Percentiles rank a stretch among this genome's conserved stretches.
phyloP scores from a whole-genome alignment of 2,888 invertebrate species.

The Heteromyza rotundicornis region DNA sequence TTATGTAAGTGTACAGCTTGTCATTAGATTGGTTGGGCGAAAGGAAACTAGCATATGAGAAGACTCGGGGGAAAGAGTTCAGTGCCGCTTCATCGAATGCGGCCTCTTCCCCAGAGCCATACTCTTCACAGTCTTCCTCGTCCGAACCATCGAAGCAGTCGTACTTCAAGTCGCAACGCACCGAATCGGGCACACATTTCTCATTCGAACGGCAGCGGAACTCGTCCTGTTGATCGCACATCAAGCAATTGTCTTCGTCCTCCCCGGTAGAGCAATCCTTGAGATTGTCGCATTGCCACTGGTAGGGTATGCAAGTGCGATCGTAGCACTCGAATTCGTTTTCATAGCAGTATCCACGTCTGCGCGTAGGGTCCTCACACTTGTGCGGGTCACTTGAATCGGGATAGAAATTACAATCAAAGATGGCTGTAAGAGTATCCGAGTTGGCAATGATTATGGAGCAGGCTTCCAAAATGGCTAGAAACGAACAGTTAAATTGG shows the following conservation, averaged over 20 bases:
- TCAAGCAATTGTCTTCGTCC: slow-evolving; percentile 63
- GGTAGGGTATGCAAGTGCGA: slow-evolving; percentile 68
- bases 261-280: slow-evolving; percentile 63
- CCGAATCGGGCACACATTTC: slow-evolving; percentile 67
- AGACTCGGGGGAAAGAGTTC: slow-evolving; percentile 51
- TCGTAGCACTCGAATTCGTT: slow-evolving; percentile 69
- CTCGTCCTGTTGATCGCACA: slow-evolving; percentile 62
- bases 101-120: slow-evolving; percentile 64
- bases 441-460: slow-evolving; percentile 68
- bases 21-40: slow-evolving; percentile 53
- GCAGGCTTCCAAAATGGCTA: slow-evolving; percentile 71
- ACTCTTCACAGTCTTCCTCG: slow-evolving; percentile 65
- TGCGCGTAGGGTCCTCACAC: slow-evolving; percentile 66
- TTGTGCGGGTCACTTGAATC: slow-evolving; percentile 64
- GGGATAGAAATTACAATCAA: slow-evolving; percentile 70
- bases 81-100: slow-evolving; percentile 51
- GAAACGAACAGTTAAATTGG: too few species aligned
- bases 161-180: slow-evolving; percentile 69
- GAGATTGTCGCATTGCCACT: slow-evolving; percentile 67
- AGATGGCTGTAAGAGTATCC: slow-evolving; percentile 65
- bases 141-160: slow-evolving; percentile 72
- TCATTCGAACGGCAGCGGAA: slow-evolving; percentile 63
- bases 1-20: slow-evolving; percentile 49
- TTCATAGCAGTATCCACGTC: slow-evolving; percentile 64
- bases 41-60: slow-evolving; percentile 57